These are phyloP conservation scores for Euschistus heros DNA, from an alignment of 1,140 invertebrate species.

Conservation along the genomic window DNA sequence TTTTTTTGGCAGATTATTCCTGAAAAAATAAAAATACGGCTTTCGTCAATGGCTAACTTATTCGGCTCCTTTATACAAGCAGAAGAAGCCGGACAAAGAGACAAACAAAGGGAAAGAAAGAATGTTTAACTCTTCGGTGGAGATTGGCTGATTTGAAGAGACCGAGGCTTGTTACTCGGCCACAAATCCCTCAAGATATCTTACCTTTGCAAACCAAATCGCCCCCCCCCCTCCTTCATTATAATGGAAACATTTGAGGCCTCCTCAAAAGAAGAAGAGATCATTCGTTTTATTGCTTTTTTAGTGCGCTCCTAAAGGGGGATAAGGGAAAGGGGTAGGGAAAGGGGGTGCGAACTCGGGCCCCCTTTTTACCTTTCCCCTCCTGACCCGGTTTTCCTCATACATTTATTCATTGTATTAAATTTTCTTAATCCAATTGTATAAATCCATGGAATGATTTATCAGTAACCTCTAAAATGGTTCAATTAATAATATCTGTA, in stretches of 20 bases:
- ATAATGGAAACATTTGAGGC: constrained; percentile 8
- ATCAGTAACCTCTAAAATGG: too few relatives aligned
- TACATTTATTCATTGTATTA: constrained; percentile 9
- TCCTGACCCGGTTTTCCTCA: not conserved
- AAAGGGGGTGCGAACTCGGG: too few relatives aligned
- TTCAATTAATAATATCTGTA: too few relatives aligned
- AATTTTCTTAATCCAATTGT: not conserved
- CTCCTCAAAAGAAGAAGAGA: not conserved
- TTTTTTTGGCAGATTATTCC: too few relatives aligned
- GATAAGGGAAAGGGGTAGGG: too few relatives aligned
- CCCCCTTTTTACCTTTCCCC: not conserved
- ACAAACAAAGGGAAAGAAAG: too few relatives aligned
- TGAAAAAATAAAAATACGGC: too few relatives aligned
- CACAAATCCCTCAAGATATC: not conserved
- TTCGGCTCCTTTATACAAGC: too few relatives aligned
- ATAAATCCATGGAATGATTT: too few relatives aligned
- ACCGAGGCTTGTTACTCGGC: not conserved
- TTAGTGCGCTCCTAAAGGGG: not conserved
- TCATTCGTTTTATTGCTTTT: constrained; percentile 2
- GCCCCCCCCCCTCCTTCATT: not conserved
- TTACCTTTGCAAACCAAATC: constrained; percentile 8
- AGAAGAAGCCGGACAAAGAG: too few relatives aligned
- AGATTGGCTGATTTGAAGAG: not conserved
- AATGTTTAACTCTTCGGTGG: not conserved
- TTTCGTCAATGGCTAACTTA: too few relatives aligned